Evolutionary conservation across 2,888 invertebrate genomes (phyloP).

Genomic region (Epicampocera succincta): DNA sequence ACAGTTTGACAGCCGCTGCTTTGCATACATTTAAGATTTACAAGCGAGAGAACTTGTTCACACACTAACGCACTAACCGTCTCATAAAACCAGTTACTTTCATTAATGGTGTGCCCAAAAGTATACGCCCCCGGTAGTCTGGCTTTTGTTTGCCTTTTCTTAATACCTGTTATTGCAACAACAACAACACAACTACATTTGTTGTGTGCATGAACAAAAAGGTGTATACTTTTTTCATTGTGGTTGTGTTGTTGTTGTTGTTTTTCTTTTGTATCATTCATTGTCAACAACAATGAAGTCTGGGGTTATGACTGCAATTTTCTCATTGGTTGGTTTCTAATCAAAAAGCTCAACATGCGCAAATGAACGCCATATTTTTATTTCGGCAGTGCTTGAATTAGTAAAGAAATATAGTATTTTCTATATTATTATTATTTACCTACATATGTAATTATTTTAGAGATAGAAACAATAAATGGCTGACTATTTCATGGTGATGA

Average conservation of each 20-base stretch:
- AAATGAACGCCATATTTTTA: slow-evolving; percentile 78
- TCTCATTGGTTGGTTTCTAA: slow-evolving; percentile 74
- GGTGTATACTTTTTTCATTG: slow-evolving; percentile 37
- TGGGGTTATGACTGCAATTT: slow-evolving; percentile 69
- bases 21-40: too few relatives aligned
- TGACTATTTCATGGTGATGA: slow-evolving; percentile 3
- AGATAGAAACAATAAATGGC: background rate
- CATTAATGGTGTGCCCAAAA: slow-evolving; percentile 58
- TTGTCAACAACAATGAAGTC: slow-evolving; percentile 58
- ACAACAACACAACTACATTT: slow-evolving; percentile 18
- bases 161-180: slow-evolving; percentile 39
- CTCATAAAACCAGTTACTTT: slow-evolving; percentile 74
- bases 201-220: background rate
- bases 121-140: slow-evolving; percentile 72
- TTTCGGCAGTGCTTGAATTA: too few relatives aligned
- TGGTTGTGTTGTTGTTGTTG: background rate
- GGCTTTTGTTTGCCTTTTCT: background rate
- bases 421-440: background rate
- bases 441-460: background rate
- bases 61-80: background rate
- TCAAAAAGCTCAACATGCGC: slow-evolving; percentile 74
- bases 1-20: slow-evolving; percentile 48
- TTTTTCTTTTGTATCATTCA: background rate
- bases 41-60: background rate
- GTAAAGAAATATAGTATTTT: too few relatives aligned